These are phyloP conservation scores for Spialia ferax DNA, from an alignment of 2,888 invertebrate genomes.

Conservation along the genomic window DNA sequence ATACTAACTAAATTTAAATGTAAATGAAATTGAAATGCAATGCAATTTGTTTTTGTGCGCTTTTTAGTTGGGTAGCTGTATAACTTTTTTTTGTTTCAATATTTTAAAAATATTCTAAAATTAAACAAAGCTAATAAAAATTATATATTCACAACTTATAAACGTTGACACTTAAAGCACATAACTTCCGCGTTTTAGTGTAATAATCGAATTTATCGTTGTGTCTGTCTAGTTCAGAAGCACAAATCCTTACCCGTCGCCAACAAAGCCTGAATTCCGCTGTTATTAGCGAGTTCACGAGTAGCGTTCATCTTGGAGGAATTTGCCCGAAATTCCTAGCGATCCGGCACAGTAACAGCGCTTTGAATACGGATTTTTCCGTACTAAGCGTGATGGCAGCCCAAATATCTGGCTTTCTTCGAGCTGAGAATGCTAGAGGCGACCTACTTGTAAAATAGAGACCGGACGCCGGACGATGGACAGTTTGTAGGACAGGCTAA, in stretches of 20 bases:
- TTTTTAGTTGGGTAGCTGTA: too few relatives aligned
- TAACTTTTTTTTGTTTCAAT: too few relatives aligned
- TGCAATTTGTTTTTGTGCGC: background rate
- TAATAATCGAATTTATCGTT: background rate
- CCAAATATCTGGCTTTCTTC: conserved; percentile 34
- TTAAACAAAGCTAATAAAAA: too few relatives aligned
- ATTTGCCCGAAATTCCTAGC: conserved; percentile 23
- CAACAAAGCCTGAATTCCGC: conserved; percentile 23
- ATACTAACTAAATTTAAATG: background rate
- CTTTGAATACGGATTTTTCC: conserved; percentile 25
- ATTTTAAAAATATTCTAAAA: too few relatives aligned
- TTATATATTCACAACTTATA: too few relatives aligned
- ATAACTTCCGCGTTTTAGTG: background rate
- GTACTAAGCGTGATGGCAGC: conserved; percentile 42
- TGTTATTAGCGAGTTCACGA: conserved; percentile 32
- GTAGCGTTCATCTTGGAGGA: conserved; percentile 22
- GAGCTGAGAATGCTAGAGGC: conserved; percentile 35
- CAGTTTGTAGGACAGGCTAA: conserved; percentile 44
- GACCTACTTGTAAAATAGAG: conserved; percentile 47
- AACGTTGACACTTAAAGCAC: too few relatives aligned
- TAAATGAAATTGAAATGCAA: background rate
- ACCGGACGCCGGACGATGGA: conserved; percentile 43
- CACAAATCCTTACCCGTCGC: conserved; percentile 13
- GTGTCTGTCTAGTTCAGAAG: background rate
- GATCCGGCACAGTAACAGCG: conserved; percentile 4